Conservation (phyloP, 2,113 vertebrate genomes). For the Clarias batrachus region DNA sequence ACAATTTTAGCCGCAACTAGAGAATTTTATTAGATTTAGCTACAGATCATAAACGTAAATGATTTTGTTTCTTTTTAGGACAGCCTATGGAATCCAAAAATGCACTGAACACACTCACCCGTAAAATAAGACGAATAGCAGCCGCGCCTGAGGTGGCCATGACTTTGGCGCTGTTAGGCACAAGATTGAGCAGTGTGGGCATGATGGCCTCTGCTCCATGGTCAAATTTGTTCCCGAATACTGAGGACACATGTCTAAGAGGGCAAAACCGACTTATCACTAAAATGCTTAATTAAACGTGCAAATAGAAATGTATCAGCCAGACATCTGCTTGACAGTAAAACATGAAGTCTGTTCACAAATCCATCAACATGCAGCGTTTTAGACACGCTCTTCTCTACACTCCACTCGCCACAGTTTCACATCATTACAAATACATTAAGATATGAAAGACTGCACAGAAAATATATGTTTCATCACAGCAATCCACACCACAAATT, state of each 20-base stretch:
- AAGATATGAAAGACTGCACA: slow-evolving; percentile 48
- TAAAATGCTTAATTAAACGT: slow-evolving; percentile 12
- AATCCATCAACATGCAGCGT: slow-evolving; percentile 58
- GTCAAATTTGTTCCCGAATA: slow-evolving; percentile 96
- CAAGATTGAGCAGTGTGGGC: slow-evolving; percentile 97
- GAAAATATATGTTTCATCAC: slow-evolving; percentile 23
- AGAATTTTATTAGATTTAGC: background rate
- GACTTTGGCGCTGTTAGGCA: slow-evolving; percentile 98
- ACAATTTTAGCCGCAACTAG: background rate
- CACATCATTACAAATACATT: slow-evolving; percentile 61
- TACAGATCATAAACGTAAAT: background rate
- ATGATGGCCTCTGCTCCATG: slow-evolving; percentile 95
- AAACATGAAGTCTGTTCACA: slow-evolving; percentile 37
- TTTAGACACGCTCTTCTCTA: slow-evolving; percentile 37
- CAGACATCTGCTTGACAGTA: slow-evolving; percentile 31
- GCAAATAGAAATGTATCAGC: slow-evolving; percentile 39
- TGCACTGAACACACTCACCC: slow-evolving; percentile 74
- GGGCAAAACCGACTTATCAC: background rate
- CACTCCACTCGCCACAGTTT: slow-evolving; percentile 49
- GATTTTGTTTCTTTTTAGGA: background rate
- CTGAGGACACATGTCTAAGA: slow-evolving; percentile 84
- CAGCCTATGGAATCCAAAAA: background rate
- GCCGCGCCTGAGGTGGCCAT: slow-evolving; percentile 97
- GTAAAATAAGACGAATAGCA: slow-evolving; percentile 91
- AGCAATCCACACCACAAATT: slow-evolving; percentile 3